Conservation (phyloP, 1,140 invertebrate genomes). For the Apolygus lucorum region DNA sequence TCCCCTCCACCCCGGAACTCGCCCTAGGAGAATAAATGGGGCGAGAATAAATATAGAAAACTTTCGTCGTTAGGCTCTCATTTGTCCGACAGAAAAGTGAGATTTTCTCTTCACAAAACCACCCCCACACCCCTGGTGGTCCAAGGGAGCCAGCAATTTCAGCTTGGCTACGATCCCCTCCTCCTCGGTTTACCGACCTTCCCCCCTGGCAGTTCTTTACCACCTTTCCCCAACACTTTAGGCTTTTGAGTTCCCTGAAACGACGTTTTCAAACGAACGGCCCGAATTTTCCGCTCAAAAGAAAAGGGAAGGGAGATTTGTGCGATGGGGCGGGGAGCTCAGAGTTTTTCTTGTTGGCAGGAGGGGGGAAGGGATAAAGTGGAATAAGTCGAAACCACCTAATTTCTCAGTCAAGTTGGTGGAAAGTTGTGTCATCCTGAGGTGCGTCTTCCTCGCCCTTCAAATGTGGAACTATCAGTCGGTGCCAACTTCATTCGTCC, state of each 20-base stretch:
- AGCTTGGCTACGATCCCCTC: not conserved
- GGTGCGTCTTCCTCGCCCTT: too few relatives aligned
- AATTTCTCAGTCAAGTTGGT: too few relatives aligned
- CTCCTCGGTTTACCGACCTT: not conserved
- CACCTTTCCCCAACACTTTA: not conserved
- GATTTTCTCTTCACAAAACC: not conserved
- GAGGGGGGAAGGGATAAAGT: too few relatives aligned
- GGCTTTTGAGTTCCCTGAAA: slow-evolving; percentile 11
- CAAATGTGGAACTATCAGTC: too few relatives aligned
- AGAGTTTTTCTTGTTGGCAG: too few relatives aligned
- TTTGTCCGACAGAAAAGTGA: slow-evolving; percentile 21
- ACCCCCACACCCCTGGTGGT: not conserved
- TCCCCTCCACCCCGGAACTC: not conserved
- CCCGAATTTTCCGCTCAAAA: slow-evolving; percentile 18
- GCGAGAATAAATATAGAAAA: slow-evolving; percentile 23
- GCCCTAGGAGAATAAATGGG: slow-evolving; percentile 12
- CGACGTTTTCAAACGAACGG: not conserved
- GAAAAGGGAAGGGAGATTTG: not conserved
- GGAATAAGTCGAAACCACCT: slow-evolving; percentile 6
- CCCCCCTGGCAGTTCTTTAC: too few relatives aligned
- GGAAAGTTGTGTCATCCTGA: not conserved
- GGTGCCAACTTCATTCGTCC: too few relatives aligned
- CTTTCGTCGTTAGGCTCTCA: slow-evolving; percentile 24
- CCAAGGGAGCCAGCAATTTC: not conserved
- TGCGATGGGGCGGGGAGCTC: not conserved